Percentiles rank a stretch among this genome's conserved stretches.
Evolutionary conservation across 2,888 invertebrate genomes (phyloP).

Genomic region (Pycnomerus fuliginosus): DNA sequence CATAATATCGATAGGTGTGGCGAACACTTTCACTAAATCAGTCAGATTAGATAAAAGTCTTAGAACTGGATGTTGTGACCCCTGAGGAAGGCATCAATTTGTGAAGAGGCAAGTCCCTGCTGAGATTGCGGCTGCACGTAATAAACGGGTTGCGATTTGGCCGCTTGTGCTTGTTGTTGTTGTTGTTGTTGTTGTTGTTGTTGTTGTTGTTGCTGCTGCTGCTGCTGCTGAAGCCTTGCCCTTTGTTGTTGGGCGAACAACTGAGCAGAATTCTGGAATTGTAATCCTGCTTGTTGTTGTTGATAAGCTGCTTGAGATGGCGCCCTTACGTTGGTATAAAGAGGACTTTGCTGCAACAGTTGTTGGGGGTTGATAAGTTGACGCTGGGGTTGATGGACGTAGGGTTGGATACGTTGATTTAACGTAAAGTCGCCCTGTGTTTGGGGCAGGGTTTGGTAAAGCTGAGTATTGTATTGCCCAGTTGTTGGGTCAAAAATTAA

Average conservation of each 20-base stretch:
- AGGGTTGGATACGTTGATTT: conserved; percentile 74
- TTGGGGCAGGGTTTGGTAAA: conserved; percentile 75
- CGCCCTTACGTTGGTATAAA: conserved; percentile 57
- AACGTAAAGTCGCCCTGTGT: conserved; percentile 69
- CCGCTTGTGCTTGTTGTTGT: conserved; percentile 39
- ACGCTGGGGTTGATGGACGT: conserved; percentile 60
- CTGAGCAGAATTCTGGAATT: conserved; percentile 59
- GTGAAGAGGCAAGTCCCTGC: conserved; percentile 60
- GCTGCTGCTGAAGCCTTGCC: conserved; percentile 50
- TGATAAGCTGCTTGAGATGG: conserved; percentile 52
- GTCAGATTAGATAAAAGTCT: too few relatives aligned
- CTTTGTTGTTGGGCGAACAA: conserved; percentile 53
- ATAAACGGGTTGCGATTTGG: conserved; percentile 56
- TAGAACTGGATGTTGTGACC: conserved; percentile 69
- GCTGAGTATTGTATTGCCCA: conserved; percentile 76
- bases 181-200: conserved; percentile 47
- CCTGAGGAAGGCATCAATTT: conserved; percentile 78
- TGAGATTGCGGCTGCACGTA: conserved; percentile 58
- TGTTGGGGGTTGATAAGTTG: conserved; percentile 61
- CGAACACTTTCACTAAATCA: too few relatives aligned
- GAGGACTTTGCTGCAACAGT: conserved; percentile 56
- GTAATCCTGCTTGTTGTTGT: conserved; percentile 66
- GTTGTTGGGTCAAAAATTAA: conserved; percentile 73
- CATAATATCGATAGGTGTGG: too few relatives aligned
- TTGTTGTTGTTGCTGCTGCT: conserved; percentile 48